A percentile compares a stretch with the other conserved stretches of the same genome.
Evolutionary conservation across 2,113 vertebrate genomes (phyloP).

Genomic region (Catharus minimus): DNA sequence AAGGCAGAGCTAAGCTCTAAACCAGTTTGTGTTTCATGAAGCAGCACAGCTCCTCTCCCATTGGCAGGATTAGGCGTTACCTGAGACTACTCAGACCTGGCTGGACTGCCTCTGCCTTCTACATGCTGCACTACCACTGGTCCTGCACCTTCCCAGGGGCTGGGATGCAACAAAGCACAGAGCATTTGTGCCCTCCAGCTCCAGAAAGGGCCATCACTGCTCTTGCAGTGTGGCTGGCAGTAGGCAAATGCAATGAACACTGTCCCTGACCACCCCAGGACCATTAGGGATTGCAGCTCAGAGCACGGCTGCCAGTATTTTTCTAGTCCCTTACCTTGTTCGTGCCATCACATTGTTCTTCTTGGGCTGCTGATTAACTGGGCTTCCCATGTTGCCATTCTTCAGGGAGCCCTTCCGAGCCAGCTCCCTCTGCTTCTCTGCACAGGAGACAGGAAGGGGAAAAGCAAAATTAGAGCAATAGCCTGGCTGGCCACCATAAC

Average conservation of each 20-base stretch:
- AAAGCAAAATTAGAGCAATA: slow-evolving; percentile 36
- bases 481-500: background rate
- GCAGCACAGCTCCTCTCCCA: background rate
- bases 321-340: slow-evolving; percentile 83
- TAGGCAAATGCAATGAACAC: background rate
- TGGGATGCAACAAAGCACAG: background rate
- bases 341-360: slow-evolving; percentile 98
- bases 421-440: slow-evolving; percentile 97
- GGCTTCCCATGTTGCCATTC: slow-evolving; percentile 90
- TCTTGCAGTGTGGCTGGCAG: background rate
- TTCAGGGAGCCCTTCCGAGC: slow-evolving; percentile 95
- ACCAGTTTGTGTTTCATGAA: background rate
- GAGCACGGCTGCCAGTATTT: background rate
- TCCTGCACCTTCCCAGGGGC: background rate
- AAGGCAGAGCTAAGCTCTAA: background rate
- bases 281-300: background rate
- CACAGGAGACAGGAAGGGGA: slow-evolving; percentile 53
- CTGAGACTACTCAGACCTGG: background rate
- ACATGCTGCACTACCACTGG: background rate
- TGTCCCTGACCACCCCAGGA: background rate
- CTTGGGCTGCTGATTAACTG: slow-evolving; percentile 98
- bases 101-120: background rate
- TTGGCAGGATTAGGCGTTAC: background rate
- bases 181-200: background rate
- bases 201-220: background rate